phyloP scores from a whole-genome alignment of 1,140 invertebrate genomes.

The Pseudomyrmex sp. region DNA sequence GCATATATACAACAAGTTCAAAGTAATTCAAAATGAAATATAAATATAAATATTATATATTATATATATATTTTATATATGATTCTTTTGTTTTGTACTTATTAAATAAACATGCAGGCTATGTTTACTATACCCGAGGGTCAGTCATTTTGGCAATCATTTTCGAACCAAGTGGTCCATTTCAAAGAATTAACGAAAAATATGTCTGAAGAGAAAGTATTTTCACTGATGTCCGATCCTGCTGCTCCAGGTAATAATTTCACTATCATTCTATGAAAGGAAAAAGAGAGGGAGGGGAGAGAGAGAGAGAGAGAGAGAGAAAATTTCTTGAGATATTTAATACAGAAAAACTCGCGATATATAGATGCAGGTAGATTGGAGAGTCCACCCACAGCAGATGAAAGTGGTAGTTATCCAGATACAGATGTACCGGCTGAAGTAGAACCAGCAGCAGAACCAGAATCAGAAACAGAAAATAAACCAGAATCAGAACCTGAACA shows the following conservation, averaged over 20 bases:
- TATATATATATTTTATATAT: conserved; percentile 1
- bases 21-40: conserved; percentile 80
- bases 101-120: conserved; percentile 74
- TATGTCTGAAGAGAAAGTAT: conserved; percentile 86
- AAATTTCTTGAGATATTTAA: not conserved
- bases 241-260: conserved; percentile 77
- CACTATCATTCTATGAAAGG: not conserved
- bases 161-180: conserved; percentile 85
- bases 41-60: conserved; percentile 32
- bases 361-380: conserved; percentile 55
- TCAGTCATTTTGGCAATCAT: conserved; percentile 87
- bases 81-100: conserved; percentile 46
- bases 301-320: not conserved
- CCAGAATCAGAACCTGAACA: not conserved
- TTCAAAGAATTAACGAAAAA: conserved; percentile 87
- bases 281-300: no score
- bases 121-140: conserved; percentile 85
- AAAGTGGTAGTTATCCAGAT: conserved; percentile 64
- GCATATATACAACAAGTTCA: conserved; percentile 87
- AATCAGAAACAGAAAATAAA: conserved; percentile 2
- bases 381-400: conserved; percentile 33
- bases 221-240: conserved; percentile 84
- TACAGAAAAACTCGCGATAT: conserved; percentile 1
- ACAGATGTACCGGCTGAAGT: conserved; percentile 27
- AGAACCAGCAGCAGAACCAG: conserved; percentile 25